Base-by-base conservation (phyloP, 2,797 vertebrate species). In the Lutjanus argentimaculatus region DNA sequence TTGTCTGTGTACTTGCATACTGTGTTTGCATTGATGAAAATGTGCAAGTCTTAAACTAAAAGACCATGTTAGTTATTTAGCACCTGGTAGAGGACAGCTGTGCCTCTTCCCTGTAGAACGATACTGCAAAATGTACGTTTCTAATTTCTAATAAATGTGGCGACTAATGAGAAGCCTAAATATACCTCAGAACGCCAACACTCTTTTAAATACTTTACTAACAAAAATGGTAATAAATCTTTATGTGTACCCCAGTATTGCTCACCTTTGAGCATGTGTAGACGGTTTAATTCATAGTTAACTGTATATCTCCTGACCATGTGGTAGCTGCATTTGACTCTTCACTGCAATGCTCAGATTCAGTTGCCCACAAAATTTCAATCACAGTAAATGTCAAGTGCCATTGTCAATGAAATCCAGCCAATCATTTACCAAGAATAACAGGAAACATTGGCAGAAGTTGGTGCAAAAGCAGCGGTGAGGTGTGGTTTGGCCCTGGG, bases 1-100 rank as follows among this genome's bases (percentile, higher is more conserved):
- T 83, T 82, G 82, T 88, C 82, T 84, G 77, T 64, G 67, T 87
- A 79, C 76, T 92, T 93, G 91, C 91, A 93, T 92, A 91, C 88
- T 68, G 83, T 74, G 78, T 87, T 92, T 93, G 92, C 91, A 93
- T 93, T 89, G 91, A 86, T 89, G 91, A 89, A 80, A 86, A 92
- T 89, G 92, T 92, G 92, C 89, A 87, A 51, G 79, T 89, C 78
- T 85, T 83, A 9, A 83, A 82, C 72, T 65, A 51, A 80, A 86
- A 90, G 86, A 86, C 85, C 72, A 58, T 66, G 48, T 68, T 59
- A 7, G 75, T 86, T 85, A 81, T 87, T 89, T 93, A 93, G 93
- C 93, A 94, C 93, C 92, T 89, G 87, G 85, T 85, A 78, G 84
- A 91, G 85, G 83, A 75, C 83, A 59, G 76, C 11, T 57, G 77